Evolutionary conservation across 2,113 vertebrate genomes (phyloP), one percentile per base, ranked within the genome.

Genomic region (Myotis yumanensis): DNA sequence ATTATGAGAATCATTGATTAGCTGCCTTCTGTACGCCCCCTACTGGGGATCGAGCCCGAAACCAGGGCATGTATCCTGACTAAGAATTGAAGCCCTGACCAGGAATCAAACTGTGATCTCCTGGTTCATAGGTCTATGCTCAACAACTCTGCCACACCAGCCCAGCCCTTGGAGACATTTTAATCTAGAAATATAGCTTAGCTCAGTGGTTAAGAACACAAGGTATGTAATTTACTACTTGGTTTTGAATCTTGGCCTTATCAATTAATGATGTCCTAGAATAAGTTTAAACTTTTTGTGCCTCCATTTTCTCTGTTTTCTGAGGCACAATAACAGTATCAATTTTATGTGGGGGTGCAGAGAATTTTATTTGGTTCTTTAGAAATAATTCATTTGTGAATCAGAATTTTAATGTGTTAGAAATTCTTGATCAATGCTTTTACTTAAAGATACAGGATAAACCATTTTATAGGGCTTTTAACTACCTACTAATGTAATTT

Each of bases 401-500:
- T 86, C 93, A 94, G 72, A 91, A 91, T 96, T 95, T 93, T 54
- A 77, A 93, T 86, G 72, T 90, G 68, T 92, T 23, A 37, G 86
- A 97, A 32, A 20, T 90, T 93, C 72, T 96, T 96, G 87, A 94
- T 97, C 82, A 97, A 86, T 96, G 62, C 80, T 82, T 93, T 98
- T 98, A 97, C 68, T 91, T 32, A 57, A 94, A 97, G 96, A 96
- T 79, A 97, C 76, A 97, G 81, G 64, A 85, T 93, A 96, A 98
- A 95, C 62, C 94, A 95, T 98, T 98, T 97, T 97, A 96, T 81
- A 97, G 92, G 93, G 93, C 94, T 97, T 98, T 98, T 96, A 97
- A 97, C 96, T 96, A 95, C 95, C 90, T 95, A 86, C 94, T 97
- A 95, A 97, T 97, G 89, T 95, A 97, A 98, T 98, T 98, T 98